Evolutionary conservation across 1,140 invertebrate species (phyloP).

Genomic region (Caerostris extrusa): DNA sequence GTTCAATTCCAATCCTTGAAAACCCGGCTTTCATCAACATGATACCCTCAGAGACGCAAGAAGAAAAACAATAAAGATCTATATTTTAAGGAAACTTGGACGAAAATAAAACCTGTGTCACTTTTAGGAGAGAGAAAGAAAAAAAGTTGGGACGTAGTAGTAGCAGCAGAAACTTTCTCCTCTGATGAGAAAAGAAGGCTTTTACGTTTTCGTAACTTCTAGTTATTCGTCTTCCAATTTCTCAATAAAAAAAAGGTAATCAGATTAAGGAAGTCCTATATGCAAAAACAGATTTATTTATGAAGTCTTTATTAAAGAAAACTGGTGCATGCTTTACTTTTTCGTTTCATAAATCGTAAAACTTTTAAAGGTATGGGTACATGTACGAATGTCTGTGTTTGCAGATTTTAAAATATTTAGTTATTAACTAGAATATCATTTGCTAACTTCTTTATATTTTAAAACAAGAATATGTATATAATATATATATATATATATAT

Average conservation of each 20-base stretch:
- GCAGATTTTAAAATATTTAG: not conserved
- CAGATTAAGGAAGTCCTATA: not conserved
- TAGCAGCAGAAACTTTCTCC: not conserved
- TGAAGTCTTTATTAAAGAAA: not conserved
- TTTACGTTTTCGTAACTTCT: not conserved
- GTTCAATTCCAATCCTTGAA: too few species aligned
- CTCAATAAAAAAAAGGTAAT: not conserved
- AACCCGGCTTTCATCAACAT: constrained; percentile 29
- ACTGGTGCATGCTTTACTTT: not conserved
- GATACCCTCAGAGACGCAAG: not conserved
- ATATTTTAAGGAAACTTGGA: constrained; percentile 2
- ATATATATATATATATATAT: too few species aligned
- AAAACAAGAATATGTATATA: too few species aligned
- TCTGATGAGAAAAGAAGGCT: not conserved
- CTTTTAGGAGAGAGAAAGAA: not conserved
- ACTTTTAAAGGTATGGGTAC: not conserved
- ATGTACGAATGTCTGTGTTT: not conserved
- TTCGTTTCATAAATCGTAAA: not conserved
- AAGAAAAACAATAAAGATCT: not conserved
- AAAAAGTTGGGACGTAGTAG: too few species aligned
- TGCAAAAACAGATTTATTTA: not conserved
- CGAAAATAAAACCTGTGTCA: not conserved
- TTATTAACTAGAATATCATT: too few species aligned
- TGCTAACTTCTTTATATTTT: too few species aligned
- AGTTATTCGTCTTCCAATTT: not conserved